phyloP scores from a whole-genome alignment of 2,888 invertebrate genomes.

The Calameuta idolon region DNA sequence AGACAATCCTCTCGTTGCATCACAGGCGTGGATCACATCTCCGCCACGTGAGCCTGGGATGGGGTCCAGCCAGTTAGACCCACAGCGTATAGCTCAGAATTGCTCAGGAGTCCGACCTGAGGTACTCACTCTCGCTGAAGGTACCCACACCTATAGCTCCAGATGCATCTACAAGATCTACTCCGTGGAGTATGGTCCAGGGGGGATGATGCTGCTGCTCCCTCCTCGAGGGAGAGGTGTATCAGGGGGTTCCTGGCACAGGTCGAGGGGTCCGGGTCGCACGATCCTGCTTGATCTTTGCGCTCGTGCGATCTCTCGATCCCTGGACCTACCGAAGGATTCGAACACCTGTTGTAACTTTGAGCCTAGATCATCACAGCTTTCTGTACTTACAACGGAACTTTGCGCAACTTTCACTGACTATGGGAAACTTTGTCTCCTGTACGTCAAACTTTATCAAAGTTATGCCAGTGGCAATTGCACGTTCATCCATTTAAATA shows the following conservation, averaged over 20 bases:
- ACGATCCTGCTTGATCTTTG: constrained; percentile 67
- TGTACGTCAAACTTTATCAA: background rate
- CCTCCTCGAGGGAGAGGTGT: constrained; percentile 21
- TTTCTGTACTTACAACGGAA: background rate
- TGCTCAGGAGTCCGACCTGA: background rate
- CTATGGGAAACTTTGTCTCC: background rate
- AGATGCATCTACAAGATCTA: background rate
- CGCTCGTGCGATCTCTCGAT: constrained; percentile 64
- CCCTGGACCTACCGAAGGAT: constrained; percentile 42
- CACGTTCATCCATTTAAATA: background rate
- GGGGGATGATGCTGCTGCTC: constrained; percentile 13
- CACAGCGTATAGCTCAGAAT: background rate
- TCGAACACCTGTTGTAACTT: constrained; percentile 28
- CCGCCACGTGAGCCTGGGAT: constrained; percentile 50
- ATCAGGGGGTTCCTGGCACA: constrained; percentile 38
- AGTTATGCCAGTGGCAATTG: background rate
- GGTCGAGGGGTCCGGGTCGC: constrained; percentile 66
- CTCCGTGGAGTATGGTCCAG: constrained; percentile 1
- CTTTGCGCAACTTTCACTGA: background rate
- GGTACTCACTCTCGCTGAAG: background rate
- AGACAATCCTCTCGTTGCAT: constrained; percentile 50
- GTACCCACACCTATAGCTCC: background rate
- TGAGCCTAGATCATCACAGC: background rate
- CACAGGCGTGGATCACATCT: constrained; percentile 62
- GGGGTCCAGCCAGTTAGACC: background rate